A percentile compares a stretch with the other conserved stretches of the same genome.
Conservation (phyloP, 2,888 invertebrate genomes). For the Archaeoteleia sp. region DNA sequence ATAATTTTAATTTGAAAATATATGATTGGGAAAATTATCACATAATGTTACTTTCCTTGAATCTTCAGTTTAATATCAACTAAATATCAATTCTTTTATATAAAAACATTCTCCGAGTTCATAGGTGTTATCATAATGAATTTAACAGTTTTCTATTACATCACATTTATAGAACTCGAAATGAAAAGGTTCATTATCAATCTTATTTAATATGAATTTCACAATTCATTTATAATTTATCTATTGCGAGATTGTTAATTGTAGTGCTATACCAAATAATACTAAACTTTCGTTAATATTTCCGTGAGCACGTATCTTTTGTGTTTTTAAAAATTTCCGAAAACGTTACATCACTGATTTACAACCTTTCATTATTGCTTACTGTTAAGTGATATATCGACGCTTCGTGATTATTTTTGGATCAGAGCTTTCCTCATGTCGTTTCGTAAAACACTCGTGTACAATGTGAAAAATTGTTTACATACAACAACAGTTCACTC, state of each 20-base stretch:
- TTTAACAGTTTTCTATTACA: not conserved
- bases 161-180: not conserved
- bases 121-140: not conserved
- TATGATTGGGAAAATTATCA: too few relatives aligned
- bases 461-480: too few relatives aligned
- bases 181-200: conserved; percentile 22
- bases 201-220: conserved; percentile 13
- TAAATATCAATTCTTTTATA: not conserved
- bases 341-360: not conserved
- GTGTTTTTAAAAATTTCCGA: not conserved
- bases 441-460: conserved; percentile 17
- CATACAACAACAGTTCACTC: too few relatives aligned
- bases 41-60: too few relatives aligned
- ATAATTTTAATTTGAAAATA: too few relatives aligned
- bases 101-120: not conserved
- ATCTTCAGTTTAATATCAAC: too few relatives aligned
- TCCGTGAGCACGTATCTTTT: not conserved
- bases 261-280: conserved; percentile 1
- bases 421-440: conserved; percentile 36
- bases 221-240: not conserved
- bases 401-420: conserved; percentile 5
- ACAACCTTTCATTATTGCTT: conserved; percentile 13
- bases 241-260: not conserved
- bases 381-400: conserved; percentile 17
- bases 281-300: not conserved